A percentile compares a stretch with the other conserved stretches of the same genome.
phyloP scores from a whole-genome alignment of 2,113 vertebrate genomes.

The Quiscalus mexicanus region DNA sequence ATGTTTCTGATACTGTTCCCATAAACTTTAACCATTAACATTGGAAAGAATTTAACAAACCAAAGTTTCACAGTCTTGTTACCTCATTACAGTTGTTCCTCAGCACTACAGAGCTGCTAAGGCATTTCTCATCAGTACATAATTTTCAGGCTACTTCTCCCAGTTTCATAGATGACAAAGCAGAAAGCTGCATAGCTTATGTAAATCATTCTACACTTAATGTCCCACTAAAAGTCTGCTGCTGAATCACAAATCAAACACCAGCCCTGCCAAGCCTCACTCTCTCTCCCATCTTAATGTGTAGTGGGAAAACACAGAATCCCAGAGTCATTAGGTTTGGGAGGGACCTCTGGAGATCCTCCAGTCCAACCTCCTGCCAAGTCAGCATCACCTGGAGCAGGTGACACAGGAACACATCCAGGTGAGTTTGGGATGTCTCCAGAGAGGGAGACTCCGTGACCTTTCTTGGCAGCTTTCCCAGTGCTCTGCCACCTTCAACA shows the following conservation, averaged over 20 bases:
- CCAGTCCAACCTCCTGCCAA: background rate
- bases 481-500: background rate
- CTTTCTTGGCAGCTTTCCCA: background rate
- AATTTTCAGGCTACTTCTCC: conserved; percentile 8
- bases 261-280: background rate
- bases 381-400: background rate
- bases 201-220: background rate
- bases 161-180: background rate
- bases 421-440: background rate
- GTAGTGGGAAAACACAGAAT: background rate
- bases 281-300: background rate
- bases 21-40: background rate
- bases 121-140: background rate
- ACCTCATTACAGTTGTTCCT: background rate
- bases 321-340: background rate
- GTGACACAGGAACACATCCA: background rate
- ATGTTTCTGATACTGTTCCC: background rate
- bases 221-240: background rate
- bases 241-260: background rate
- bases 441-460: background rate
- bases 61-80: background rate
- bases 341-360: background rate
- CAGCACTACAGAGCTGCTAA: background rate
- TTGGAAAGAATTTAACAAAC: background rate
- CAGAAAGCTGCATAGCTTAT: background rate